Evolutionary conservation across 2,888 invertebrate species (phyloP).

Genomic region (Parnassius smintheus): DNA sequence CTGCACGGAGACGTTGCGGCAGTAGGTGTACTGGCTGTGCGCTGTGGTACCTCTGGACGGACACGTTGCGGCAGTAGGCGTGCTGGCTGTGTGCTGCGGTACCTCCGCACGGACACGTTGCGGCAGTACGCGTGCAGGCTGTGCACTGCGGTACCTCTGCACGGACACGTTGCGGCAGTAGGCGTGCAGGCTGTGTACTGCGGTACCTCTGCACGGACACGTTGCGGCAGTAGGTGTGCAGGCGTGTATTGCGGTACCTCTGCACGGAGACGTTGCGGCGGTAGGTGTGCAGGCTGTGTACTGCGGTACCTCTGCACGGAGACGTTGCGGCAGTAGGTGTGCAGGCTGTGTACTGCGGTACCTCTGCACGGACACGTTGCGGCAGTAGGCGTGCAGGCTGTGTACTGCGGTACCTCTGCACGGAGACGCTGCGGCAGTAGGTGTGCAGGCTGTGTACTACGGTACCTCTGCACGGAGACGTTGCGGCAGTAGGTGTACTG

Average conservation of each 20-base stretch:
- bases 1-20: slow-evolving; percentile 1
- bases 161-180: neutral
- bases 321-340: neutral
- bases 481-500: neutral
- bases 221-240: neutral
- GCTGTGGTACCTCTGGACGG: neutral
- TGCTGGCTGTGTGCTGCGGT: neutral
- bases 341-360: neutral
- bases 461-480: slow-evolving; percentile 1
- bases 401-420: neutral
- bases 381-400: neutral
- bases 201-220: slow-evolving; percentile 2
- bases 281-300: neutral
- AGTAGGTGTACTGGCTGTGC: neutral
- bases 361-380: too few relatives aligned
- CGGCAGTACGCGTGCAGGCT: neutral
- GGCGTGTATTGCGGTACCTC: neutral
- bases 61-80: neutral
- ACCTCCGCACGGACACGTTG: slow-evolving; percentile 3
- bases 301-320: neutral
- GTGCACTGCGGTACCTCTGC: neutral
- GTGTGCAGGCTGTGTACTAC: neutral
- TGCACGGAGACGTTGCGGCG: slow-evolving; percentile 1
- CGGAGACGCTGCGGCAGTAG: neutral
- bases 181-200: neutral